Percentiles rank a stretch among this genome's conserved stretches.
phyloP scores from a whole-genome alignment of 2,888 invertebrate species.

The Eurytoma californica region DNA sequence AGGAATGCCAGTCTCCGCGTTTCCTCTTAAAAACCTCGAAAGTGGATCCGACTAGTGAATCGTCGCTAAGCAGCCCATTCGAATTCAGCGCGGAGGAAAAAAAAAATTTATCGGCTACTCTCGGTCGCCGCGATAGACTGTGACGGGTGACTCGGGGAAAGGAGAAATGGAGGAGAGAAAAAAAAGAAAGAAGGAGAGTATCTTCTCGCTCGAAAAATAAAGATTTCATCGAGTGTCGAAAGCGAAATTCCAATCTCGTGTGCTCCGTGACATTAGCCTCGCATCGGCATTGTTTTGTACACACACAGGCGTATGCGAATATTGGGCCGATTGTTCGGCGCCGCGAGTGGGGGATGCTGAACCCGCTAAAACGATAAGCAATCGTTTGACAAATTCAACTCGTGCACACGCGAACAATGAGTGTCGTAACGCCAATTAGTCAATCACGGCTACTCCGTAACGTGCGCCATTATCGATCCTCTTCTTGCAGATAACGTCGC shows the following conservation, averaged over 20 bases:
- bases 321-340: slow-evolving; percentile 3
- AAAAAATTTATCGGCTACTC: slow-evolving; percentile 26
- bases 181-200: background rate
- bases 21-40: background rate
- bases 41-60: background rate
- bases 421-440: slow-evolving; percentile 26
- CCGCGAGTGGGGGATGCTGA: background rate
- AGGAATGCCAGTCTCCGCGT: background rate
- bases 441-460: background rate
- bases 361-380: slow-evolving; percentile 16
- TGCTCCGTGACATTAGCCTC: slow-evolving; percentile 11
- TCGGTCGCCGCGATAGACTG: background rate
- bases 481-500: background rate
- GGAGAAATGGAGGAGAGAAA: background rate
- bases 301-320: background rate
- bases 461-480: background rate
- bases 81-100: slow-evolving; percentile 33
- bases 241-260: background rate
- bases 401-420: background rate
- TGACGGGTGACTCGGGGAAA: background rate
- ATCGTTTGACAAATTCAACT: slow-evolving; percentile 34
- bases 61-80: slow-evolving; percentile 29
- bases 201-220: background rate
- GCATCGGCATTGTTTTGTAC: background rate
- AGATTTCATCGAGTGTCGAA: slow-evolving; percentile 29